A percentile compares a stretch with the other conserved stretches of the same genome.
These are phyloP conservation scores for Graphium colonna DNA, from an alignment of 2,888 invertebrate species.

Conservation along the genomic window DNA sequence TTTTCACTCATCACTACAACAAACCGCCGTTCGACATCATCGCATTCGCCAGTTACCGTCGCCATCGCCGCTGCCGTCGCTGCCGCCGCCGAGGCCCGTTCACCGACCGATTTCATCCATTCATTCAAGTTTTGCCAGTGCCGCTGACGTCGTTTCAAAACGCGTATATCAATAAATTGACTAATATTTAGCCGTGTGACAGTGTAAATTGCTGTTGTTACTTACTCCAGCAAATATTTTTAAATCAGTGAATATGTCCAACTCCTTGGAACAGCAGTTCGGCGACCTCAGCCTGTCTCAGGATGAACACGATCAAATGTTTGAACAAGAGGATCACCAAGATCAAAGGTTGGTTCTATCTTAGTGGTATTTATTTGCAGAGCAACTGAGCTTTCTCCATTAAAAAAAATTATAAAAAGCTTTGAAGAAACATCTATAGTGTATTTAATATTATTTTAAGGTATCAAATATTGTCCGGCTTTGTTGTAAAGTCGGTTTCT, in stretches of 20 bases:
- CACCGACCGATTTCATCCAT: neutral
- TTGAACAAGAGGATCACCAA: slow-evolving; percentile 82
- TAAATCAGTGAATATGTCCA: slow-evolving; percentile 53
- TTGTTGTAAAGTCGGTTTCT: too few species aligned
- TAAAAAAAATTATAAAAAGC: neutral
- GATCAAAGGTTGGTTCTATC: slow-evolving; percentile 76
- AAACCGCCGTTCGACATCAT: slow-evolving; percentile 12
- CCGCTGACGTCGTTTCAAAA: neutral
- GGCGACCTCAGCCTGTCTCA: slow-evolving; percentile 84
- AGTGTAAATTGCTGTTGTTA: slow-evolving; percentile 4
- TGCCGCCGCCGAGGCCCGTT: neutral
- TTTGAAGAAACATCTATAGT: neutral
- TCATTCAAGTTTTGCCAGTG: neutral
- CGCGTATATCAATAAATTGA: neutral
- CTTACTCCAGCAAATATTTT: neutral
- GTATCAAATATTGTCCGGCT: too few species aligned
- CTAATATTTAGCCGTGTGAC: slow-evolving; percentile 1
- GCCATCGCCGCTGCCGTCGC: neutral
- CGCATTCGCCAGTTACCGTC: slow-evolving; percentile 28
- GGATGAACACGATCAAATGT: slow-evolving; percentile 87
- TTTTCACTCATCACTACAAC: slow-evolving; percentile 23
- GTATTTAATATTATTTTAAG: neutral
- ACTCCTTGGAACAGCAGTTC: slow-evolving; percentile 83
- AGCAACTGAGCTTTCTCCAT: too few species aligned
- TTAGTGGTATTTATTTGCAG: neutral